A percentile compares a stretch with the other conserved stretches of the same genome.
Evolutionary conservation across 92 coral and sea anemone species (phyloP).

Genomic region (Heteractis magnifica): DNA sequence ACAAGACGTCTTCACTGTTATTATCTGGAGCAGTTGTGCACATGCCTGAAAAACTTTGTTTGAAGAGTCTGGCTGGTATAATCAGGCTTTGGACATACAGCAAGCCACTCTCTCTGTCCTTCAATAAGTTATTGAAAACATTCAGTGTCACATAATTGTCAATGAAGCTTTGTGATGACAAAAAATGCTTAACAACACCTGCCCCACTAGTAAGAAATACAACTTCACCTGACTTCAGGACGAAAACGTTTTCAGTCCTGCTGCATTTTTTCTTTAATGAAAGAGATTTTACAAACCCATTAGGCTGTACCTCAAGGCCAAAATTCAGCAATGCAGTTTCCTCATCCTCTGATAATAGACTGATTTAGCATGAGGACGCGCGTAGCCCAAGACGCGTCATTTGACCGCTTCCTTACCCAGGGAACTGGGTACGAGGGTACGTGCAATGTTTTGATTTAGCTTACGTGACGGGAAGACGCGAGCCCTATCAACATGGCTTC

Average conservation of each 20-base stretch:
- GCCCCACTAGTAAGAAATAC: background rate
- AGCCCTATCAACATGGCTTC: too few relatives aligned
- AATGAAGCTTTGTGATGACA: background rate
- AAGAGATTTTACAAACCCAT: too few relatives aligned
- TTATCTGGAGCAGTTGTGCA: constrained; percentile 2
- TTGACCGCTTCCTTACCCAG: too few relatives aligned
- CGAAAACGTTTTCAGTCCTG: background rate
- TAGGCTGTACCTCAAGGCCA: too few relatives aligned
- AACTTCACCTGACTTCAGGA: constrained; percentile 1
- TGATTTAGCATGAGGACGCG: too few relatives aligned
- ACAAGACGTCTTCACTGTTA: background rate
- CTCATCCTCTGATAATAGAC: too few relatives aligned
- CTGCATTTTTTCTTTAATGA: background rate
- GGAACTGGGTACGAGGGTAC: too few relatives aligned
- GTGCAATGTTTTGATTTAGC: too few relatives aligned
- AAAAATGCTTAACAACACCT: constrained; percentile 12
- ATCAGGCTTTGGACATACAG: constrained; percentile 2
- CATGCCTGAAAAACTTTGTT: background rate
- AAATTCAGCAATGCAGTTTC: too few relatives aligned
- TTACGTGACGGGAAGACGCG: too few relatives aligned
- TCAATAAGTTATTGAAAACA: background rate
- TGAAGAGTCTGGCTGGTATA: background rate
- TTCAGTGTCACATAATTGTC: constrained; percentile 1
- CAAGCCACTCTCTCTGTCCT: constrained; percentile 5
- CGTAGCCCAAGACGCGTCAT: too few relatives aligned